A percentile compares a stretch with the other conserved stretches of the same genome.
phyloP scores from a whole-genome alignment of 2,113 vertebrate species.

The Thamnaconus septentrionalis region DNA sequence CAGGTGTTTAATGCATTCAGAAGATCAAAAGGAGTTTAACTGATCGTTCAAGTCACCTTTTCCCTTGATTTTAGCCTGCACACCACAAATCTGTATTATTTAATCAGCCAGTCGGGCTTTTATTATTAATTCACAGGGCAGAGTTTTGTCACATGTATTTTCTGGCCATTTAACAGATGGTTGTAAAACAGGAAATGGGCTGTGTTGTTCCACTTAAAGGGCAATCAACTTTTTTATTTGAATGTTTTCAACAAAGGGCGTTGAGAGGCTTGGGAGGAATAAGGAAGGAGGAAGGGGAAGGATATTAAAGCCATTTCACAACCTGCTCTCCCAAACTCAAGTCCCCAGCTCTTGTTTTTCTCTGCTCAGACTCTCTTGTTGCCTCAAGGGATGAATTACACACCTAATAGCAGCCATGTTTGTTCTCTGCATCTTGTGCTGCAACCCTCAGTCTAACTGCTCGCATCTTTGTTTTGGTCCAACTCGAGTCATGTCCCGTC shows the following conservation, averaged over 20 bases:
- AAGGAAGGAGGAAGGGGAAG: background rate
- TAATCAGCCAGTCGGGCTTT: too few species aligned
- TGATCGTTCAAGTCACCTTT: too few species aligned
- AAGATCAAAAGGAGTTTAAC: too few species aligned
- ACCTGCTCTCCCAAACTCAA: constrained; percentile 1
- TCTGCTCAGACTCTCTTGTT: constrained; percentile 4
- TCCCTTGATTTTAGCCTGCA: too few species aligned
- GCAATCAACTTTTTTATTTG: background rate
- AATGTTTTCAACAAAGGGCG: constrained; percentile 5
- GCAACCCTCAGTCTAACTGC: background rate
- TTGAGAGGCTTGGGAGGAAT: background rate
- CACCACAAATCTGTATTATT: too few species aligned
- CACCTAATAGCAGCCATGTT: constrained; percentile 9
- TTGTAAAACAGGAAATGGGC: too few species aligned
- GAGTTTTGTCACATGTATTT: too few species aligned
- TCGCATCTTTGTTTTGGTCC: background rate
- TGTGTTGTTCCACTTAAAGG: background rate
- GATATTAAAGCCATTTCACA: constrained; percentile 11
- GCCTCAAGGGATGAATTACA: constrained; percentile 20
- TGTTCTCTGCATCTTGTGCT: background rate
- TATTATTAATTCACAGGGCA: too few species aligned
- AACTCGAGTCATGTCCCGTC: background rate
- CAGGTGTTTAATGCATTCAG: too few species aligned
- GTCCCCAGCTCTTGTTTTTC: constrained; percentile 7
- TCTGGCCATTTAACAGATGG: too few species aligned